Percentiles rank a stretch among this genome's conserved stretches.
phyloP scores from a whole-genome alignment of 2,888 invertebrate species.

The Drosophila affinis region DNA sequence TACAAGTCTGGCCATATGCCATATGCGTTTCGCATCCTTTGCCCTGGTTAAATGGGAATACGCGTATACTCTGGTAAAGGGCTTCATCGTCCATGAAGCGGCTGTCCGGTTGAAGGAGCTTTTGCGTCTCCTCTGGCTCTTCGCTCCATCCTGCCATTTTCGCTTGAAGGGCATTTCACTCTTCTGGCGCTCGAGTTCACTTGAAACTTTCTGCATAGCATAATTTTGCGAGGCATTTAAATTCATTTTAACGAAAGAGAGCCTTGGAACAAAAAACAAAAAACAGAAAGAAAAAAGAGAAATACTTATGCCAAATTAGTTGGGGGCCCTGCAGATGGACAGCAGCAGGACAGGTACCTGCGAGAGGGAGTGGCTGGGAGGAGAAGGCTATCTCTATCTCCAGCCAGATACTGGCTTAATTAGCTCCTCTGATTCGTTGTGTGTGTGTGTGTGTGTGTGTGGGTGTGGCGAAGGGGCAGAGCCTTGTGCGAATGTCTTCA shows the following conservation, averaged over 20 bases:
- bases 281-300: too few species aligned
- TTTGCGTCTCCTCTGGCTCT: not conserved
- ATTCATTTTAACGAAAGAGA: slow-evolving; percentile 36
- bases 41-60: too few species aligned
- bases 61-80: too few species aligned
- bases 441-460: slow-evolving; percentile 9
- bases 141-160: not conserved
- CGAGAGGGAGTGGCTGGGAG: not conserved
- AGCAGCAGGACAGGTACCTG: slow-evolving; percentile 14
- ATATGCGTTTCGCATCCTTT: too few species aligned
- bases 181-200: slow-evolving; percentile 10
- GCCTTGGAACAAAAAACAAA: slow-evolving; percentile 10
- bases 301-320: slow-evolving; percentile 24
- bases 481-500: slow-evolving; percentile 53
- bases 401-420: slow-evolving; percentile 41
- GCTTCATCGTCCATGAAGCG: too few species aligned
- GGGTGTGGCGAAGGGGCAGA: slow-evolving; percentile 8
- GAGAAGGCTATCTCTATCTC: slow-evolving; percentile 7
- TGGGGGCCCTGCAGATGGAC: not conserved
- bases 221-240: slow-evolving; percentile 35
- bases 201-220: slow-evolving; percentile 35
- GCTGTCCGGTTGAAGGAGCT: not conserved
- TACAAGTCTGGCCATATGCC: too few species aligned
- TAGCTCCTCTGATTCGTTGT: slow-evolving; percentile 29
- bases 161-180: slow-evolving; percentile 8